Evolutionary conservation across 2,888 invertebrate genomes (phyloP).

Genomic region (Pteria penguin): DNA sequence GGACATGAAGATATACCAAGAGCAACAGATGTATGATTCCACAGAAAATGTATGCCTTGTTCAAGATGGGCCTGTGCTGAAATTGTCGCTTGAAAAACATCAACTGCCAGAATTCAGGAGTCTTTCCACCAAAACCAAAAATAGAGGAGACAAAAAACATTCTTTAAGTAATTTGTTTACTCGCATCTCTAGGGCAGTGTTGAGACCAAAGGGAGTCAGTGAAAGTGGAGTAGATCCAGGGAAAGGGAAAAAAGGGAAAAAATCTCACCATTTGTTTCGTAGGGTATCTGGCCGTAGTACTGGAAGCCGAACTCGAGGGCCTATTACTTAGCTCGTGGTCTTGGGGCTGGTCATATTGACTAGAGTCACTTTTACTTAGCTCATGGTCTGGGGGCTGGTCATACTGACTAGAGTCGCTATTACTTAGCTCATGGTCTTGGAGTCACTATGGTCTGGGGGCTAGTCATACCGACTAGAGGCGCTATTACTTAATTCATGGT

Average conservation of each 20-base stretch:
- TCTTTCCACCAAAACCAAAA: conserved; percentile 14
- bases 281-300: too few relatives aligned
- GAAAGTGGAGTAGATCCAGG: not conserved
- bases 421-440: too few relatives aligned
- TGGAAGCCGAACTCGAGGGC: too few relatives aligned
- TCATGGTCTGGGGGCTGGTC: too few relatives aligned
- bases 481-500: too few relatives aligned
- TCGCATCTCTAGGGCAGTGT: conserved; percentile 65
- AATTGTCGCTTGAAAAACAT: conserved; percentile 47
- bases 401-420: too few relatives aligned
- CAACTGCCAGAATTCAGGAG: conserved; percentile 11
- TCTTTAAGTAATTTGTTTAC: conserved; percentile 67
- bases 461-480: too few relatives aligned
- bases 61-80: conserved; percentile 61
- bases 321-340: too few relatives aligned
- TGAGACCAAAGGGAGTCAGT: conserved; percentile 62
- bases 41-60: conserved; percentile 46
- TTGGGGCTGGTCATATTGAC: too few relatives aligned
- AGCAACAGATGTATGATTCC: conserved; percentile 18
- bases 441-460: too few relatives aligned
- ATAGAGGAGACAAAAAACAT: conserved; percentile 61
- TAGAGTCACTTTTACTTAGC: too few relatives aligned
- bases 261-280: too few relatives aligned
- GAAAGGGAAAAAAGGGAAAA: conserved; percentile 14
- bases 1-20: conserved; percentile 48